Conservation (phyloP, 2,888 invertebrate genomes). For the Caenorhabditis imperialis region DNA sequence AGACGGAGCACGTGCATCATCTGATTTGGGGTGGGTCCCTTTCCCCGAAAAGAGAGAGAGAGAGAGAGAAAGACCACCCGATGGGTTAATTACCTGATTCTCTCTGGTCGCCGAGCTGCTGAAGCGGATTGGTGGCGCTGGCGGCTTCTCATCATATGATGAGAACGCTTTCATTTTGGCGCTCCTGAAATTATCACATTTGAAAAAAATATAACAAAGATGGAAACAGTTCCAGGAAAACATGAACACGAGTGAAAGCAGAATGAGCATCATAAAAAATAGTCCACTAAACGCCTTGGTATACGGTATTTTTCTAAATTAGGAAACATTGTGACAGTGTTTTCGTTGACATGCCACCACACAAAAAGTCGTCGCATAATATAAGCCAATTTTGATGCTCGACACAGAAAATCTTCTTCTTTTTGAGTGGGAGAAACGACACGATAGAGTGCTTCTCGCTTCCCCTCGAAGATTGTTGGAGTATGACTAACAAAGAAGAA, state of each 20-base stretch:
- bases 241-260: conserved; percentile 1
- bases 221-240: conserved; percentile 6
- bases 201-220: neutral
- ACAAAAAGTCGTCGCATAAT: conserved; percentile 25
- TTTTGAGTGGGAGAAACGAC: conserved; percentile 1
- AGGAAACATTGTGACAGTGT: conserved; percentile 24
- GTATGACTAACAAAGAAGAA: conserved; percentile 50
- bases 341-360: conserved; percentile 20
- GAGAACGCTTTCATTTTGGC: conserved; percentile 56
- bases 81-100: conserved; percentile 46
- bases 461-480: conserved; percentile 20
- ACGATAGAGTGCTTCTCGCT: conserved; percentile 26
- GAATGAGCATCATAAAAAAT: conserved; percentile 8
- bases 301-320: conserved; percentile 20
- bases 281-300: too few species aligned
- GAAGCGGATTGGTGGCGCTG: conserved; percentile 77
- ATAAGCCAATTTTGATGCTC: conserved; percentile 25
- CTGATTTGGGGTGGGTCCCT: conserved; percentile 28
- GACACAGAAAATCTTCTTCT: conserved; percentile 4
- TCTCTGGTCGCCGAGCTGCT: conserved; percentile 53
- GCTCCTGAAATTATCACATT: conserved; percentile 1
- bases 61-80: neutral
- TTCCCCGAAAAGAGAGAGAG: neutral
- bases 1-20: conserved; percentile 36
- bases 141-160: conserved; percentile 76